Percentiles rank a stretch among this genome's conserved stretches.
Conservation (phyloP, 2,888 invertebrate species). For the Thymelicus acteon region DNA sequence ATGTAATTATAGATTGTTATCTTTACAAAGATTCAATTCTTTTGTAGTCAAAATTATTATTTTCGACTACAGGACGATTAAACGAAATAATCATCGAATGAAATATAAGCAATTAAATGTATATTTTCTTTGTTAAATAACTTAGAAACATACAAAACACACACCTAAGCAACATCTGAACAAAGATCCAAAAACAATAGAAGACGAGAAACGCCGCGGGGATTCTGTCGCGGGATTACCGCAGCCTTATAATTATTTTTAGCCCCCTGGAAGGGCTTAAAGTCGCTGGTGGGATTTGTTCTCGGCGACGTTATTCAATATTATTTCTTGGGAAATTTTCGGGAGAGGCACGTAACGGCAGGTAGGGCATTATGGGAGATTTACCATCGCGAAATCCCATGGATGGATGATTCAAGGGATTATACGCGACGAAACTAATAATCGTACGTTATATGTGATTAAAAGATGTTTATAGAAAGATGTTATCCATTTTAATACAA, state of each 20-base stretch:
- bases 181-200: constrained; percentile 53
- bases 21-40: too few species aligned
- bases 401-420: constrained; percentile 53
- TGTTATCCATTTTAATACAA: constrained; percentile 27
- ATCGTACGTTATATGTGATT: constrained; percentile 35
- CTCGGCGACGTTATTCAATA: constrained; percentile 77
- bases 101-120: not conserved
- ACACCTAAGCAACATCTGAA: constrained; percentile 42
- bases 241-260: constrained; percentile 66
- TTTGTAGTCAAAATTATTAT: too few species aligned
- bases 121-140: not conserved
- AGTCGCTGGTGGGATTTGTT: constrained; percentile 77
- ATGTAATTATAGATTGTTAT: not conserved
- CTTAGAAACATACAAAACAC: constrained; percentile 23
- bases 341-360: constrained; percentile 40
- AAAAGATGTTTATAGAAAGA: constrained; percentile 22
- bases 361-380: constrained; percentile 61
- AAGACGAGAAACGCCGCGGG: constrained; percentile 45
- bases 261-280: constrained; percentile 76
- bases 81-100: not conserved
- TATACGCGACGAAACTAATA: constrained; percentile 44
- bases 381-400: constrained; percentile 43
- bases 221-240: constrained; percentile 56
- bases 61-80: too few species aligned
- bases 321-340: constrained; percentile 64